Evolutionary conservation across 2,113 vertebrate genomes (phyloP).

Genomic region (Nothoprocta pentlandii): DNA sequence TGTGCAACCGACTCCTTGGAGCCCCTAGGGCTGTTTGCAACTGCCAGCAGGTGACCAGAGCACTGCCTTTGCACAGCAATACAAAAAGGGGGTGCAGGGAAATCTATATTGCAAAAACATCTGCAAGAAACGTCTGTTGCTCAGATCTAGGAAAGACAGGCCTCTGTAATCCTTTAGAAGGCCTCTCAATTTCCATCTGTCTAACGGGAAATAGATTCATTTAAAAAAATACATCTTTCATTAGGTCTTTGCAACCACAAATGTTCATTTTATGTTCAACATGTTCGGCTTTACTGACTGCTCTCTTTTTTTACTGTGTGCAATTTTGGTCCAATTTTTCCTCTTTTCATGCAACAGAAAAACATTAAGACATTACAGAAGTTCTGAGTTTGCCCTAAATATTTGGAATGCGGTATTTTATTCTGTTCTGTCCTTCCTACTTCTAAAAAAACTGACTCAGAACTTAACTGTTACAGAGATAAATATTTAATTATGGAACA

Average conservation of each 20-base stretch:
- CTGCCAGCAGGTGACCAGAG: not conserved
- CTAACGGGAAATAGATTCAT: not conserved
- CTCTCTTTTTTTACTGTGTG: not conserved
- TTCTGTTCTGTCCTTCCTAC: not conserved
- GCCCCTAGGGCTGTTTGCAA: not conserved
- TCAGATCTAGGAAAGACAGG: not conserved
- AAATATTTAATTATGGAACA: not conserved
- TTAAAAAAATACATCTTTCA: not conserved
- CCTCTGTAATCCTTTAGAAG: not conserved
- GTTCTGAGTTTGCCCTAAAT: not conserved
- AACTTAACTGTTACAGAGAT: not conserved
- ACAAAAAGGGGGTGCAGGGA: not conserved
- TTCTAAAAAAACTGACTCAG: not conserved
- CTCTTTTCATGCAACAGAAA: not conserved
- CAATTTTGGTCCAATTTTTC: not conserved
- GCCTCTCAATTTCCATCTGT: not conserved
- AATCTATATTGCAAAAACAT: not conserved
- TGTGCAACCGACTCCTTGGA: rapidly evolving
- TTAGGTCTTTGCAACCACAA: not conserved
- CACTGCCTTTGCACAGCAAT: not conserved
- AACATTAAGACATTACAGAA: not conserved
- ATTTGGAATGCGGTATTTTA: not conserved
- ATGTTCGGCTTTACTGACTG: not conserved
- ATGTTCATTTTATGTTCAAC: not conserved
- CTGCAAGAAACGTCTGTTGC: not conserved